Evolutionary conservation across 2,797 vertebrate species (phyloP).

Genomic region (Allenopithecus nigroviridis): DNA sequence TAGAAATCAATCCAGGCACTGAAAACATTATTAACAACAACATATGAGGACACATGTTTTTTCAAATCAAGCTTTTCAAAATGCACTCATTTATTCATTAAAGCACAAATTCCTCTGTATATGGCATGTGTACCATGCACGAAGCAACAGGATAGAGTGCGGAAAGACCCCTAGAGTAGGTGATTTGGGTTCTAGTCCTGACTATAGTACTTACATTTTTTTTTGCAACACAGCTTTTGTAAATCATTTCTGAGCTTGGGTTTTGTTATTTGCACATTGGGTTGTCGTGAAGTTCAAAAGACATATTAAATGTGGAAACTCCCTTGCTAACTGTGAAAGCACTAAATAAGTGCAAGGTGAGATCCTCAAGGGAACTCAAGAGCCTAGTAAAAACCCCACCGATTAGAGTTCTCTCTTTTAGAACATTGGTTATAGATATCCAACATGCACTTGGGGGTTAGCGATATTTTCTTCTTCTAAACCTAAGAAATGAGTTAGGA

Average conservation of each 20-base stretch:
- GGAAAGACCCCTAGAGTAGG: neutral
- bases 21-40: constrained; percentile 35
- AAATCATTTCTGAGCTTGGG: neutral
- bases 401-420: neutral
- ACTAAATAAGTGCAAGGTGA: constrained; percentile 13
- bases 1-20: constrained; percentile 30
- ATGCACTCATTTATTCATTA: neutral
- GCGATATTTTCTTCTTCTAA: constrained; percentile 23
- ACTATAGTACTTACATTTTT: neutral
- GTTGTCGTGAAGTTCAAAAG: constrained; percentile 15
- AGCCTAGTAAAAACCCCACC: neutral
- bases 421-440: neutral
- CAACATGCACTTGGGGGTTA: neutral
- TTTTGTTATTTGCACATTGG: constrained; percentile 21
- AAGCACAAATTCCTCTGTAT: neutral
- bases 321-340: neutral
- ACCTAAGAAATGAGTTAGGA: neutral
- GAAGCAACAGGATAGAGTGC: neutral
- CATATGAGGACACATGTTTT: neutral
- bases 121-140: neutral
- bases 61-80: constrained; percentile 31
- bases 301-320: neutral
- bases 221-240: neutral
- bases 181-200: neutral
- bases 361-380: neutral